These are phyloP conservation scores for Drosophila hamatofila DNA, from an alignment of 2,888 invertebrate genomes.

Conservation along the genomic window DNA sequence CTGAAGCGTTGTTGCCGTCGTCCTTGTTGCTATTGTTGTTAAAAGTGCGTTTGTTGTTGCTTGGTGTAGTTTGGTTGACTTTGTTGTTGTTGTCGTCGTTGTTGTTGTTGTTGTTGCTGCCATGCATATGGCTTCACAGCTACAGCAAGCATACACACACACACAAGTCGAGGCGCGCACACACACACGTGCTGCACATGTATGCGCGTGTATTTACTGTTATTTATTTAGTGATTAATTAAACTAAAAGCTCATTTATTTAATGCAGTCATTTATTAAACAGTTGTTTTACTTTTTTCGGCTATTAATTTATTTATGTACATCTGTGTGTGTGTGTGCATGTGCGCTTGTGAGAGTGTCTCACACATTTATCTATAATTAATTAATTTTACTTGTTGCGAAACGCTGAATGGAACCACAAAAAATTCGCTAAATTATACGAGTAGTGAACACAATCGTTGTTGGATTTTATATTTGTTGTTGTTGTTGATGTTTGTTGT, in stretches of 20 bases:
- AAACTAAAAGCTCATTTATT: slow-evolving; percentile 80
- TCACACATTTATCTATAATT: slow-evolving; percentile 73
- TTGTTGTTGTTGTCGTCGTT: slow-evolving; percentile 11
- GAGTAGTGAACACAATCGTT: slow-evolving; percentile 56
- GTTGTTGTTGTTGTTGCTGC: slow-evolving; percentile 42
- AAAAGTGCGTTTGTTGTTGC: slow-evolving; percentile 11
- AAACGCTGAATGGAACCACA: slow-evolving; percentile 36
- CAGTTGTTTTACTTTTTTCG: slow-evolving; percentile 37
- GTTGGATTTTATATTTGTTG: slow-evolving; percentile 18
- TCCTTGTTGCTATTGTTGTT: neutral
- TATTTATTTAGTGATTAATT: slow-evolving; percentile 77
- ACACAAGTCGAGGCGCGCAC: slow-evolving; percentile 21
- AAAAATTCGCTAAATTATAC: slow-evolving; percentile 53
- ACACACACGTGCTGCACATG: slow-evolving; percentile 28
- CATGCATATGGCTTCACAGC: slow-evolving; percentile 50
- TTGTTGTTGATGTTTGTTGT: slow-evolving; percentile 8
- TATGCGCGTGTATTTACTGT: slow-evolving; percentile 19
- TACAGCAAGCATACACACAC: slow-evolving; percentile 30
- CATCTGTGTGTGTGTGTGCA: neutral
- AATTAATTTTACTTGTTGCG: slow-evolving; percentile 71
- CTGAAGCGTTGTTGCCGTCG: slow-evolving; percentile 6
- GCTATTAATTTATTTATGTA: slow-evolving; percentile 45
- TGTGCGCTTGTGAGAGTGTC: slow-evolving; percentile 37
- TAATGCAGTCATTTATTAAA: slow-evolving; percentile 73
- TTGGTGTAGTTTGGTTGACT: neutral